Evolutionary conservation across 2,797 vertebrate species (phyloP), one percentile per base, ranked within the genome.

Genomic region (Centropyge bicolor): DNA sequence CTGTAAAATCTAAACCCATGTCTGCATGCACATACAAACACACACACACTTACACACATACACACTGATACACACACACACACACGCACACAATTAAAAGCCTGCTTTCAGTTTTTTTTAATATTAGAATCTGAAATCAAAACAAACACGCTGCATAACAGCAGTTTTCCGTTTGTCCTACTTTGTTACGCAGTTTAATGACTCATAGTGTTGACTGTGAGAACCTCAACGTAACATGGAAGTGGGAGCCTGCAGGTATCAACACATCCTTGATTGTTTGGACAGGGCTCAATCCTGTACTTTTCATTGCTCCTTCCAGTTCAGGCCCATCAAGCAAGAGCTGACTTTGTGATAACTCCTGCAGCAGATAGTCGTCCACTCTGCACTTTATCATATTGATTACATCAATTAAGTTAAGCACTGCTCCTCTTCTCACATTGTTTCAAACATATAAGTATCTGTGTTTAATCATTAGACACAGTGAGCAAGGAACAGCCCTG

Each of bases 331-430:
- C 36, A 71, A 60, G 55, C 70, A 84, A 81, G 69, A 86, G 82
- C 85, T 86, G 80, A 88, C 62, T 67, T 71, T 19, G 82, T 74
- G 36, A 81, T 83, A 84, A 76, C 1, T 5, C 12, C 1, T 56
- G 36, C 67, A 57, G 63, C 66, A 74, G 60, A 70, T 17, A 70
- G 59, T 57, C 52, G 72, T 35, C 62, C 59, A 75, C 51, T n/a
- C 49, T 67, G 86, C 84, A 85, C 89, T 89, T 80, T 67, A 54
- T 74, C 43, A 56, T 85, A 88, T 83, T 88, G 85, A 89, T 86
- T 78, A 65, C 49, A 74, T 81, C 65, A 84, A 80, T 83, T 74
- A 78, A 51, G 31, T 64, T 38, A 6, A 41, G 16, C 43, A 27
- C 14, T 2, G 1, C 13, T 12, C 4, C 19, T 35, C 35, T 73